Base-by-base conservation (phyloP, 2,888 invertebrate species). In the Drosophila prostipennis region DNA sequence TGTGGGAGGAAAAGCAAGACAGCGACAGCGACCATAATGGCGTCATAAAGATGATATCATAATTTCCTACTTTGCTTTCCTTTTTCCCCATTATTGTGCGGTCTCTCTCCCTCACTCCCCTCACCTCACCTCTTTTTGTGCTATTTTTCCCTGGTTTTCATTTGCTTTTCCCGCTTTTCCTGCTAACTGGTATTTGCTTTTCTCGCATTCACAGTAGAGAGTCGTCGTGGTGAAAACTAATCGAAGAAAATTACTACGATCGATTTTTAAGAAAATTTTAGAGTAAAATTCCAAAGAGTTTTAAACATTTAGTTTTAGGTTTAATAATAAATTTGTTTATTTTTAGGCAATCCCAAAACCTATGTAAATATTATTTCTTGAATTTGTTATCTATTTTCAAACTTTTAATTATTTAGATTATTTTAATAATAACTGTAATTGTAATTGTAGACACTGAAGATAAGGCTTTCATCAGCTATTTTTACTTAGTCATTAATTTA, bases 31-130 rank as follows among this genome's bases (percentile, higher is more conserved):
- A 78, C 81, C 79, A 78, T 86, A 87, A 80, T 80, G 80, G 80
- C 87, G 87, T 87, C 80, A 80, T 80, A 80, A 80, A 80, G 84
- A 80, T 80, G 80, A 80, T 80, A 80, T 80, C 80, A 80, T 80
- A 80, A 80, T 80, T 86, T 80, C 80, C 87, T 80, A 78, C 87
- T 80, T 80, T 87, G 71, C 80, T 79, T 82, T 73, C 58, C 69
- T 65, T 74, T 70, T 52, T 49, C 46, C 40, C 56, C 56, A 55
- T 58, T 58, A 58, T 58, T 55, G 57, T 58, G 57, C 19, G 56
- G 56, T 58, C 58, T 72, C 34, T 8, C 57, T 64, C 67, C 54
- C 64, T 63, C 55, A 60, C 14, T n/a, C n/a, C n/a, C n/a, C n/a
- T n/a, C n/a, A n/a, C 8, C 36, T 36, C 23, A 29, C 7, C 29